Percentiles rank a stretch among this genome's conserved stretches.
phyloP scores from a whole-genome alignment of 2,888 invertebrate genomes.

The Drosophila stalkeri region DNA sequence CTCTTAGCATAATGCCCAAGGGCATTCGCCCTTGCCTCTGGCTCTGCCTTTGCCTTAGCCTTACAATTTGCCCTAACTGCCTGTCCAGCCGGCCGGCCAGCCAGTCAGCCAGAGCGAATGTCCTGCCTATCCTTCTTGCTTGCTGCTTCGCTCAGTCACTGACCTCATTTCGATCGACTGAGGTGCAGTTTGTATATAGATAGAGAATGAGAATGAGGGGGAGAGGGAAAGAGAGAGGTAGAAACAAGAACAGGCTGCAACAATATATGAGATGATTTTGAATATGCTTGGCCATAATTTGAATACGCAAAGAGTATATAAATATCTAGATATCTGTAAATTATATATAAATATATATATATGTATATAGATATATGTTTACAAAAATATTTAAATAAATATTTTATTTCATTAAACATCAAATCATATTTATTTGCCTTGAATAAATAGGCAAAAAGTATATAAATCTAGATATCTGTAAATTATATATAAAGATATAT shows the following conservation, averaged over 20 bases:
- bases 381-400: no score
- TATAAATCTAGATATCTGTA: background rate
- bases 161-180: conserved; percentile 73
- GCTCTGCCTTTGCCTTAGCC: conserved; percentile 24
- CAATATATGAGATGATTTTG: background rate
- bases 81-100: conserved; percentile 7
- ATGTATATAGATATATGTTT: background rate
- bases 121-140: conserved; percentile 30
- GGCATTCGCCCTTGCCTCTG: conserved; percentile 44
- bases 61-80: conserved; percentile 13
- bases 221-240: background rate
- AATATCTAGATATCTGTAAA: background rate
- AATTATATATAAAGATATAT: background rate
- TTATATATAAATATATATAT: background rate
- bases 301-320: background rate
- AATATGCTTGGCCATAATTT: background rate
- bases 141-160: conserved; percentile 58
- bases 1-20: conserved; percentile 41
- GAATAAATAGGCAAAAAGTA: background rate
- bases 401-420: no score
- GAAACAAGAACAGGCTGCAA: background rate
- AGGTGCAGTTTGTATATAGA: background rate
- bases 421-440: no score
- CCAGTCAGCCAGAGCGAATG: conserved; percentile 30
- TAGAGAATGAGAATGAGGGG: background rate